Evolutionary conservation across 1,140 invertebrate species (phyloP).

Genomic region (Sycobia sp.): DNA sequence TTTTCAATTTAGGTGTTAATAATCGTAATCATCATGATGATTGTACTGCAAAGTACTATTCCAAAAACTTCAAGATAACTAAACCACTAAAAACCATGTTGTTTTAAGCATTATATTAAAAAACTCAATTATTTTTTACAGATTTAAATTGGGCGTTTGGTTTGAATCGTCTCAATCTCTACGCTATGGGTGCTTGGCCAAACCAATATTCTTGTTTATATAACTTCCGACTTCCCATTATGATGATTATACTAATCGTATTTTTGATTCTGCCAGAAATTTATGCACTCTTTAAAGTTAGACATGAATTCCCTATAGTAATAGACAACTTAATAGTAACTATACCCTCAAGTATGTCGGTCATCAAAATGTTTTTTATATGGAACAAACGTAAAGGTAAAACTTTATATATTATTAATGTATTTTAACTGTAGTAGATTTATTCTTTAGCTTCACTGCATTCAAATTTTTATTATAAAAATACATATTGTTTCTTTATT

Average conservation of each 20-base stretch:
- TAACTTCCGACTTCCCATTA: not conserved
- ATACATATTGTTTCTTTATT: not conserved
- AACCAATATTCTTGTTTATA: not conserved
- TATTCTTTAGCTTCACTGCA: not conserved
- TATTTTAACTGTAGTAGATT: not conserved
- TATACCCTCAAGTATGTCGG: not conserved
- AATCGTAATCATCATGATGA: no score
- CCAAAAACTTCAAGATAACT: no score
- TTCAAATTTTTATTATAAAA: not conserved
- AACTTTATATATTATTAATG: not conserved
- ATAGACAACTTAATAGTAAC: conserved; percentile 12
- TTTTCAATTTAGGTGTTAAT: no score
- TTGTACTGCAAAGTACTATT: no score
- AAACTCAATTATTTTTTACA: no score
- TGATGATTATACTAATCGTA: not conserved
- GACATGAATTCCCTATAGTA: conserved; percentile 8
- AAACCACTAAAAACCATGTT: no score
- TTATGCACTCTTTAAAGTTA: not conserved
- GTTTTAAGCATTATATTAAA: no score
- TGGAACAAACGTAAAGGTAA: conserved; percentile 2
- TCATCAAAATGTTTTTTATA: conserved; percentile 2
- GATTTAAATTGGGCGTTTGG: conserved; percentile 19
- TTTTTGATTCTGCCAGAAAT: conserved; percentile 1
- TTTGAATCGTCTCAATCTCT: conserved; percentile 5
- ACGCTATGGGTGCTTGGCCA: conserved; percentile 12